Evolutionary conservation across 2,888 invertebrate species (phyloP).

Genomic region (Aspidiotus rigidus): DNA sequence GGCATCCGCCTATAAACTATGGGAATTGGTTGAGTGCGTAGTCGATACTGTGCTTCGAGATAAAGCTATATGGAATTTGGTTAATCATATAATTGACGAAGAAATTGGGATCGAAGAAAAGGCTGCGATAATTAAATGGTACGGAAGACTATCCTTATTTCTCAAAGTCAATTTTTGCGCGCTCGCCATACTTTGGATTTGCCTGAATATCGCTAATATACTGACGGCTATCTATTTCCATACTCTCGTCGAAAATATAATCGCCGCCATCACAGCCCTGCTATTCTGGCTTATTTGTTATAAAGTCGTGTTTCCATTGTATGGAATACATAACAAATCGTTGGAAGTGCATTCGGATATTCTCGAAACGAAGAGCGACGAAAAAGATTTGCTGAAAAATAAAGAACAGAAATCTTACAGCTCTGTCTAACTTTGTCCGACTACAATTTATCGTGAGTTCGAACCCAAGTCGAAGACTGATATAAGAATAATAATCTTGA

Average conservation of each 20-base stretch:
- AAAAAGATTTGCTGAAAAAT: not conserved
- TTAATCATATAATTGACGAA: not conserved
- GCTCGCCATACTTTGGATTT: not conserved
- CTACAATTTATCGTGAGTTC: no score
- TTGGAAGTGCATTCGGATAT: not conserved
- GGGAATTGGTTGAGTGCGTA: not conserved
- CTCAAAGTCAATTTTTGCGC: not conserved
- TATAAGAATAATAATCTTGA: no score
- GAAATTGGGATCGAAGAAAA: not conserved
- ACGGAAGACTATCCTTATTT: not conserved
- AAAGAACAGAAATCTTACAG: not conserved
- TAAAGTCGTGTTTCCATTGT: not conserved
- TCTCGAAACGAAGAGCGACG: not conserved
- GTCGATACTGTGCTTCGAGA: not conserved
- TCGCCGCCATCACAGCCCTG: not conserved
- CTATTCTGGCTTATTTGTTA: not conserved
- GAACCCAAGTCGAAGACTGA: no score
- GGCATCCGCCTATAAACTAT: not conserved
- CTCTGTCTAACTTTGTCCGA: not conserved
- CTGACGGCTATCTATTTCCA: not conserved
- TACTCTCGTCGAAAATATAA: not conserved
- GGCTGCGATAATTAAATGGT: not conserved
- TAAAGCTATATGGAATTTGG: not conserved
- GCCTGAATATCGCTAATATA: not conserved
- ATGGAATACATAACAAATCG: not conserved